These are phyloP conservation scores for Brachionus calyciflorus DNA, from an alignment of 1,140 invertebrate genomes.

Conservation along the genomic window DNA sequence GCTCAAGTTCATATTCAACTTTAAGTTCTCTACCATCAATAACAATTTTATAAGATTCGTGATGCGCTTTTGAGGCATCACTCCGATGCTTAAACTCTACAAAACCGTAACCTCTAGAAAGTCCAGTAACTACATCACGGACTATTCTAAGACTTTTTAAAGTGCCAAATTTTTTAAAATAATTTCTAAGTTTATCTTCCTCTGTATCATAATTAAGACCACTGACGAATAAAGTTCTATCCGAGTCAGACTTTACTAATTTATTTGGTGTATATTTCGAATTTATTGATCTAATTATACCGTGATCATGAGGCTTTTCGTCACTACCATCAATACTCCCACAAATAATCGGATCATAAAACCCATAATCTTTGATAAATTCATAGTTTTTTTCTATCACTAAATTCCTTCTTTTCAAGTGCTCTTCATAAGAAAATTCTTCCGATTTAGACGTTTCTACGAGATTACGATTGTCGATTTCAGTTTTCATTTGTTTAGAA, in stretches of 20 bases:
- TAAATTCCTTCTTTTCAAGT: not conserved
- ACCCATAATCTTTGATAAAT: conserved; percentile 21
- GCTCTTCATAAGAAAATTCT: not conserved
- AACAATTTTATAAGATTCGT: not conserved
- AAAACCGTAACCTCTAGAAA: conserved; percentile 79
- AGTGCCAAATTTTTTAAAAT: conserved; percentile 60
- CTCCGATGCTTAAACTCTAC: conserved; percentile 68
- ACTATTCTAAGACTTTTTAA: conserved; percentile 70
- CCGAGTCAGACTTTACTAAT: conserved; percentile 65
- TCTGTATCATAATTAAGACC: conserved; percentile 72
- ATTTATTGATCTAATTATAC: conserved; percentile 70
- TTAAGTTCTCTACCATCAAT: conserved; percentile 67
- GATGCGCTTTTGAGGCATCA: conserved; percentile 22
- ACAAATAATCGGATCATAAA: conserved; percentile 64
- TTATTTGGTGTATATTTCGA: conserved; percentile 48
- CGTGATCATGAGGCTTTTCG: conserved; percentile 75
- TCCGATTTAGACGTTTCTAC: not conserved
- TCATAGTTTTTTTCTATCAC: conserved; percentile 22
- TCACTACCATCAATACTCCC: conserved; percentile 83
- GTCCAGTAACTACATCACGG: conserved; percentile 75
- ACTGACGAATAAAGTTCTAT: conserved; percentile 75
- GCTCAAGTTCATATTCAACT: conserved; percentile 65
- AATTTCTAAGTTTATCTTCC: conserved; percentile 60
- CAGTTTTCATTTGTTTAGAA: not conserved
- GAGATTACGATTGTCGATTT: not conserved